These are phyloP conservation scores for Emydura subglobosa DNA, from an alignment of 2,113 vertebrate genomes.

Conservation along the genomic window DNA sequence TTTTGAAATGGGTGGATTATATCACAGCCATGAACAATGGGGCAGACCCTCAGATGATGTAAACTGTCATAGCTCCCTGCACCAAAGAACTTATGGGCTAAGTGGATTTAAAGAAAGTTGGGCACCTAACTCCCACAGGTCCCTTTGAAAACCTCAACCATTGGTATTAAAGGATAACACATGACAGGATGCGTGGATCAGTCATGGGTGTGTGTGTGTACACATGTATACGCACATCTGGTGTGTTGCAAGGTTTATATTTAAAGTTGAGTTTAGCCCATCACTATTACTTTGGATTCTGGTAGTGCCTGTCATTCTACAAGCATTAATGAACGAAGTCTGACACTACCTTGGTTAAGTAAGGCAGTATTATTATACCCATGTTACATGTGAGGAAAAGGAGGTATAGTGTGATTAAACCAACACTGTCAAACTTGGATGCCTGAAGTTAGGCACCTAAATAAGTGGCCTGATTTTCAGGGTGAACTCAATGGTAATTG, in stretches of 20 bases:
- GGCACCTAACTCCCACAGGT: background rate
- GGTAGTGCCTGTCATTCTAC: background rate
- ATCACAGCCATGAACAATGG: background rate
- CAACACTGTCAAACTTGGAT: background rate
- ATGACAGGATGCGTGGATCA: background rate
- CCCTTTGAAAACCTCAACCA: conserved; percentile 1
- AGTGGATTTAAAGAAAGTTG: background rate
- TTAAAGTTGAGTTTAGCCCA: background rate
- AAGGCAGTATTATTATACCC: background rate
- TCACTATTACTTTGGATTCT: background rate
- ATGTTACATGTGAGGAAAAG: background rate
- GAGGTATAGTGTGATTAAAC: background rate
- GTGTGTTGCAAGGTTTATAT: background rate
- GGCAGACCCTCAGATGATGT: background rate
- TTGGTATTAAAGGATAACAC: background rate
- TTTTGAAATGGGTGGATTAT: background rate
- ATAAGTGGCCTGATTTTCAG: background rate
- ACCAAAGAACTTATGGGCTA: background rate
- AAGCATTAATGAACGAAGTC: background rate
- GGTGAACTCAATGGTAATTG: background rate
- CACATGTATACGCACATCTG: background rate
- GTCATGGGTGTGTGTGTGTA: background rate
- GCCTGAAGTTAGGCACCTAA: background rate
- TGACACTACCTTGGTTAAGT: background rate
- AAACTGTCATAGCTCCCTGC: background rate